Evolutionary conservation across 2,888 invertebrate genomes (phyloP), one percentile per base, ranked within the genome.

Genomic region (Spodoptera exigua): DNA sequence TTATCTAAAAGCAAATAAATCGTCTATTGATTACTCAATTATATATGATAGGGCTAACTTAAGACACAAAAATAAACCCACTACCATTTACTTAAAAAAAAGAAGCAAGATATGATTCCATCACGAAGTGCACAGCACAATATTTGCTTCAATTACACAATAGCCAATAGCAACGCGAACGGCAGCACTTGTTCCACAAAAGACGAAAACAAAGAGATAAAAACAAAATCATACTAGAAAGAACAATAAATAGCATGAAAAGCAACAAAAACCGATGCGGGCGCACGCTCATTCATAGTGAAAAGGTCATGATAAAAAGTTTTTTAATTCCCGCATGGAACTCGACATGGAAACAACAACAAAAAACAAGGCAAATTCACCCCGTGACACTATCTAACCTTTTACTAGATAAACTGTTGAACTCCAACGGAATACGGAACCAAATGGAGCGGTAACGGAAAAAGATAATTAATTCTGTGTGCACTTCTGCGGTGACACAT

Each of bases 271-370:
- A 32, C 58, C 58, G 35, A 69, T 65, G 61, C 59, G 60, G 71
- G 65, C 48, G 27, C 39, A 68, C 51, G 40, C 54, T 68, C 53
- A 69, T 65, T 70, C 70, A 65, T 47, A 56, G 70, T 44, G 43
- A 46, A 72, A 61, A 75, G 73, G 58, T 69, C 63, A 62, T 55
- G 75, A 73, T 67, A 75, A 73, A 74, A 75, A 69, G 43, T 73
- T 73, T 75, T 75, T 75, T 70, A 70, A 75, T 75, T 65, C 73
- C 75, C 62, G 66, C 74, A 73, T 73, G 61, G 56, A 57, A 48
- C 47, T 55, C 40, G 51, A 59, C 53, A 55, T 62, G 61, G 16
- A 54, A 27, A 45, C 55, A 63, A 63, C 34, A 57, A 40, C 21
- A 54, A 49, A 48, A 61, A 61, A 46, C 61, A 41, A 58, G 43